Evolutionary conservation across 2,797 vertebrate genomes (phyloP).

Genomic region (Erithacus rubecula): DNA sequence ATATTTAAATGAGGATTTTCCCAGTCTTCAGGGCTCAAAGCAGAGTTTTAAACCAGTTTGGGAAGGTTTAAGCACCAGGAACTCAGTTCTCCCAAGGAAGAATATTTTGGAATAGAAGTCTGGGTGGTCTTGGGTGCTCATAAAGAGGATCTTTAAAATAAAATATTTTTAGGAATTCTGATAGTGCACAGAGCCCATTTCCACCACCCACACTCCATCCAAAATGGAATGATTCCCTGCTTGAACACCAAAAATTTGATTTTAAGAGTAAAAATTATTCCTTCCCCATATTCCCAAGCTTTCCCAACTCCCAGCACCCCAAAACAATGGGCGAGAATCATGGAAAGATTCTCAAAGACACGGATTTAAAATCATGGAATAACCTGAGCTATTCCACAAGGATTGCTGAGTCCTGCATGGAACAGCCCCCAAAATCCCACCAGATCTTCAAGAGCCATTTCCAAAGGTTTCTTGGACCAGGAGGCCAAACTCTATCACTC

Average conservation of each 20-base stretch:
- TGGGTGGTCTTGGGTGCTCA: neutral
- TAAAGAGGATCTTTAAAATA: neutral
- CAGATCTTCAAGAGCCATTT: neutral
- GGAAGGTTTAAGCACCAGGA: accelerated
- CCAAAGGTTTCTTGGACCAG: neutral
- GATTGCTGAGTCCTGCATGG: accelerated
- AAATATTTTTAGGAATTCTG: neutral
- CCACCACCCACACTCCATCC: neutral
- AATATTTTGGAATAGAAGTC: neutral
- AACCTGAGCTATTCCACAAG: neutral
- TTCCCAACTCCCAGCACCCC: neutral
- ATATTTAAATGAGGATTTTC: neutral
- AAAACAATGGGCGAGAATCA: neutral
- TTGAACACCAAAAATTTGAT: neutral
- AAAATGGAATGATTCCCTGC: neutral
- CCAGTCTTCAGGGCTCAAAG: neutral
- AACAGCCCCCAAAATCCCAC: neutral
- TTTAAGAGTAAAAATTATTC: neutral
- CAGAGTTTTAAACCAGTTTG: neutral
- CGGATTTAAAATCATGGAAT: neutral
- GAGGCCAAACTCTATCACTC: neutral
- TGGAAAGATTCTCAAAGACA: accelerated
- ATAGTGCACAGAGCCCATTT: neutral
- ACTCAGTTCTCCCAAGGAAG: neutral
- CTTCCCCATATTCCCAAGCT: neutral